Evolutionary conservation across 2,888 invertebrate species (phyloP), one percentile per base, ranked within the genome.

Genomic region (Drosophila histrio): DNA sequence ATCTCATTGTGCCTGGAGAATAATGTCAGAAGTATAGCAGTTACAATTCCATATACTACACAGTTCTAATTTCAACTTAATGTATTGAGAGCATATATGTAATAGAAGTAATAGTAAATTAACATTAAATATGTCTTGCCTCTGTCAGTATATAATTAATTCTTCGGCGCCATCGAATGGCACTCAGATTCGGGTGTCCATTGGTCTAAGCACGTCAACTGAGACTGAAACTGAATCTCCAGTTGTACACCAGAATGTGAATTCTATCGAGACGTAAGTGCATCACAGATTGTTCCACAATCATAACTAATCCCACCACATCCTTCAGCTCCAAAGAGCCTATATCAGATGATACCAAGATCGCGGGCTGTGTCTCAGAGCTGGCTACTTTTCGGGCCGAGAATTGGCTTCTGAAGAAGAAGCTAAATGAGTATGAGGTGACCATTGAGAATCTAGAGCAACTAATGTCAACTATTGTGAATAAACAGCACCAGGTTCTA

Each of bases 401-500:
- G 72, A 90, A 90, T 59, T 89, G 90, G 89, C 49, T 89, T 6
- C 74, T 91, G 0, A 88, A 73, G 24, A 89, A 88, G 43, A 79
- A 87, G 24, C 50, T 91, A 0, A 28, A 58, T 0, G 89, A 89
- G 3, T 75, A 77, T 7, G 77, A 79, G 30, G 79, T 85, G 6
- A 87, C 85, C 4, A 79, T 88, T 5, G 79, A 88, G 50, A 91
- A 89, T 57, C 72, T 91, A 32, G 90, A 91, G 44, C 74, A 84
- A 26, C 60, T 91, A 13, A 79, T 91, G 53, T 81, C 79, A 36
- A 88, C 79, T 2, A 79, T 91, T 50, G 84, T 91, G 28, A 75
- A 82, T 2, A 91, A 90, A 28, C 91, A 91, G 58, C 88, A 89
- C 59, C 72, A 83, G 24, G 72, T 91, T 22, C 52, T 90, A 1